Base-by-base conservation (phyloP, 2,888 invertebrate genomes). In the Lacanobia wlatinum region DNA sequence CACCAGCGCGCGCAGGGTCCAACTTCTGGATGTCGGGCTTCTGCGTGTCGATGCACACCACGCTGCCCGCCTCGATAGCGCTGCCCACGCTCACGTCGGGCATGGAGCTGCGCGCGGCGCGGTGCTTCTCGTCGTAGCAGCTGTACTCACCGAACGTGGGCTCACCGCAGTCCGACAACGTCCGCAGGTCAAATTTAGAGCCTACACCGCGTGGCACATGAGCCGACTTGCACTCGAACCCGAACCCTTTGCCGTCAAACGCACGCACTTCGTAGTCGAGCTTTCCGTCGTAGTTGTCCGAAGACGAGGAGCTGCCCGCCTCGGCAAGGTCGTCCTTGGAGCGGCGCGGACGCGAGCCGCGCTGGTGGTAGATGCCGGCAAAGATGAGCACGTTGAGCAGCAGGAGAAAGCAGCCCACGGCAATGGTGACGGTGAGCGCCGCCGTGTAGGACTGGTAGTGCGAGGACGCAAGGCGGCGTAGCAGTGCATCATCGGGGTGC, bases 361-460 rank as follows among this genome's bases (percentile, higher is more conserved):
- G 97, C 91, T 98, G 98, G 88, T 98, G 98, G 89, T 98, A 98
- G 78, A 98, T 98, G 2, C 98, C 98, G 59, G 98, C 98, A 88
- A 98, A 98, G 84, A 99, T 98, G 38, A 98, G 96, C 16, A 98
- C 97, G 89, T 98, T 98, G 40, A 98, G 96, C 43, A 98, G 96
- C 12, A 98, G 95, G 10, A 98, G 96, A 84, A 98, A 98, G 87
- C 98, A 98, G 1, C 98, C 98, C 12, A 98, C 98, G 1, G 98
- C 98, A 79, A 98, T 98, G 0, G 98, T 98, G 43, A 98, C 98
- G 10, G 98, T 98, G 23, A 99, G 95, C 0, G 98, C 98, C 0
- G 98, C 98, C 9, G 98, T 98, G 92, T 98, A 98, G 75, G 98
- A 98, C 90, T 98, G 98, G 89, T 98, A 98, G 88, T 98, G 98